Base-by-base conservation (phyloP, 2,113 vertebrate genomes). In the Nematolebias whitei region DNA sequence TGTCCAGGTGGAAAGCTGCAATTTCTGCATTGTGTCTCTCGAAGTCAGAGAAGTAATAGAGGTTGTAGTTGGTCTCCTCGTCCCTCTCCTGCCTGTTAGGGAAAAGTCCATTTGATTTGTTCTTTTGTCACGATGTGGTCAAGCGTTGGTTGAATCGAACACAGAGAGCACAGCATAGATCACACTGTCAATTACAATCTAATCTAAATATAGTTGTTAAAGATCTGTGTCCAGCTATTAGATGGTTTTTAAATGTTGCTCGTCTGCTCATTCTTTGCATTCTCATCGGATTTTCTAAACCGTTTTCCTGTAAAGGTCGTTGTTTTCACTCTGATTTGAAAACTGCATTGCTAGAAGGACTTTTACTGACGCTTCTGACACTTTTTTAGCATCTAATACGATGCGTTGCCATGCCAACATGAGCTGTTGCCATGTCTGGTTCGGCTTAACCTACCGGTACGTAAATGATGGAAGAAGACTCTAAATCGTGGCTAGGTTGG, bases 21-120 rank as follows among this genome's bases (percentile, higher is more conserved):
- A 95, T 94, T 84, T 96, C 94, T 3, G 95, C 93, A 14, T 94
- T 95, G 83, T 96, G 95, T 47, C 94, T 87, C 77, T 96, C 95
- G 61, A 95, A 96, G 85, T 96, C 93, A 0, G 95, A 96, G 90
- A 96, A 95, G 79, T 94, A 97, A 83, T 94, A 95, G 26, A 95
- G 92, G 77, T 96, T 94, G 9, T 79, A 69, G 26, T 94, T 89
- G 1, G 94, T 94, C 83, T 96, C 95, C 32, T 94, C 93, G 29
- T 94, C 78, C 61, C 94, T 85, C 16, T 92, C 89, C 79, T 95
- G 94, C 76, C 94, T 95, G 60, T 12, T 5, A 19, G 14, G 9
- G 8, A 19, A 53, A 76, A 60, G 23, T 1, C 2, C 64, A 26
- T 47, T 1, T 8, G 13, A 76, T 10, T 4, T 19, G 4, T 18